Base-by-base conservation (phyloP, 2,888 invertebrate genomes). In the Cephus runcator region DNA sequence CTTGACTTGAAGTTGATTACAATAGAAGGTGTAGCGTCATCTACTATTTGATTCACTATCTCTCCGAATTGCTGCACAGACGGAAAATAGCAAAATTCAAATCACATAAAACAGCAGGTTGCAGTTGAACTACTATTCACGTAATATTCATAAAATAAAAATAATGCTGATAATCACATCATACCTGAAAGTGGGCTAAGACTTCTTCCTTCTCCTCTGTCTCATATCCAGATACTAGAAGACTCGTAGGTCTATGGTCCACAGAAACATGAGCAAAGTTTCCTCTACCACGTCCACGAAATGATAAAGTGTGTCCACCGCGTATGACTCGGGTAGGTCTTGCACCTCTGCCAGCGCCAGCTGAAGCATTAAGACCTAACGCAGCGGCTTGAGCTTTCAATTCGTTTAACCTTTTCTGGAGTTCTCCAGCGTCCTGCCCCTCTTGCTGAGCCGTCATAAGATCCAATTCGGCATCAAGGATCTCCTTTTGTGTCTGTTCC, bases 381-480 rank as follows among this genome's bases (percentile, higher is more conserved):
- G 92, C 86, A 88, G 93, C 93, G 83, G 93, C 93, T 79, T 92
- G 92, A 1, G 94, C 92, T 75, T 95, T 94, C 76, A 98, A 92
- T 82, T 97, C 97, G 11, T 94, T 93, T 75, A 91, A 84, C 87
- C 94, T 95, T 89, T 95, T 96, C 85, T 96, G 94, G 75, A 98
- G 92, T 83, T 96, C 97, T 0, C 96, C 94, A 0, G 97, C 97
- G 84, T 98, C 98, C 77, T 95, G 96, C 0, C 98, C 98, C 88
- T 96, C 96, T 91, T 95, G 97, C 88, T 98, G 97, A 84, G 97
- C 97, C 1, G 96, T 96, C 87, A 98, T 97, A 82, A 98, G 93
- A 90, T 98, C 98, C 87, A 98, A 91, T 89, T 98, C 98, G 0
- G 97, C 96, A 88, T 98, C 98, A 12, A 98, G 93, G 76, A 98